Evolutionary conservation across 2,113 vertebrate species (phyloP), one percentile per base, ranked within the genome.

Genomic region (Furnarius figulus): DNA sequence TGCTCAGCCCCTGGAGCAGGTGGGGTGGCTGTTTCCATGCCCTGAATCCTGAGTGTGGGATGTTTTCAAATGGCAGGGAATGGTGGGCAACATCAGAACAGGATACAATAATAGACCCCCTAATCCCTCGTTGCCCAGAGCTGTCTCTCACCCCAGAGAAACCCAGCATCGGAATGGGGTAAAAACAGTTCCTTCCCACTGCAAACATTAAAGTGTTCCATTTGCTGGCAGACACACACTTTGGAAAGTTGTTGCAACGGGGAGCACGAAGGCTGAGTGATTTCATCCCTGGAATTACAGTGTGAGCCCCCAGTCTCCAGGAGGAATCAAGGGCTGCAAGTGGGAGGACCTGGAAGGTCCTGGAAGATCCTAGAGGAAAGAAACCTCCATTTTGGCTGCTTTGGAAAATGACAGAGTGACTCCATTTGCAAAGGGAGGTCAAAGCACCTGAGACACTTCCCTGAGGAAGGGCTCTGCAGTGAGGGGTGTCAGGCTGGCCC

Each of bases 71-170:
- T 50, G 80, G 73, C 35, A 75, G 55, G 21, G 4, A 74, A 65
- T 52, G 11, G 50, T 75, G 90, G 92, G 92, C 87, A 81, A 74
- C 67, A 62, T 14, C 74, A 82, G 88, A 85, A 56, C 23, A 15
- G 67, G 87, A 52, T 59, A 97, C 96, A 97, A 95, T 82, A 97
- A 95, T 82, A 75, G 75, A 89, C 22, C 9, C 40, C 71, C 74
- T 97, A 96, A 96, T 96, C 93, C 96, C 89, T 67, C 23, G 0
- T 22, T 70, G 82, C 81, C 9, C 86, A 80, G 86, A 68, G 90
- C 80, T 46, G 33, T 40, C 87, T 74, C 72, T 91, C 78, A 62
- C n/a, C 55, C 61, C 37, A n/a, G 33, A 40, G 74, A 58, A 90
- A n/a, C 58, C 22, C 37, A 84, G 86, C 67, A 30, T 14, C 75